These are phyloP conservation scores for Leucosticte australis DNA, from an alignment of 2,113 vertebrate genomes.

Conservation along the genomic window DNA sequence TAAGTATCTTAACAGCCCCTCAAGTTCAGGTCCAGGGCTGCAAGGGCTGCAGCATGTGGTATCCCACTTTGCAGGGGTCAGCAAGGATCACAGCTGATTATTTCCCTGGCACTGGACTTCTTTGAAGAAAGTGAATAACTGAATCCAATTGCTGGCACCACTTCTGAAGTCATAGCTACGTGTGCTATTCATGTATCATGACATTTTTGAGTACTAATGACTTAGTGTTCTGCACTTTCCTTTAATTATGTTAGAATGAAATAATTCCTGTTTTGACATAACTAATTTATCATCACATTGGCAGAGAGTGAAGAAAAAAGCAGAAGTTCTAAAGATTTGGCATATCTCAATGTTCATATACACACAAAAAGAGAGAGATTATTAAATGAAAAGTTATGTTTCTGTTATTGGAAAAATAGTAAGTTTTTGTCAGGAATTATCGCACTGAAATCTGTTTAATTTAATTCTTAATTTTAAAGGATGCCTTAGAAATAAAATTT, in stretches of 20 bases:
- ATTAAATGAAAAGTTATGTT: background rate
- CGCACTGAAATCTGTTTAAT: background rate
- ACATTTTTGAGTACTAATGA: background rate
- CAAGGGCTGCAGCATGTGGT: accelerated
- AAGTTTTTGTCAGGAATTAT: background rate
- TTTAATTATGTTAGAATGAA: background rate
- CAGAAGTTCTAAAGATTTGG: background rate
- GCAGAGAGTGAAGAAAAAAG: background rate
- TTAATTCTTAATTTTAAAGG: background rate
- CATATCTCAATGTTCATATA: background rate
- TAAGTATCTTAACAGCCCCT: background rate
- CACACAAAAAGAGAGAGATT: background rate
- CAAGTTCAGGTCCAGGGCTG: background rate
- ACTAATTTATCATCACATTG: background rate
- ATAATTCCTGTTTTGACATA: background rate
- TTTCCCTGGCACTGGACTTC: background rate
- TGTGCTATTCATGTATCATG: background rate
- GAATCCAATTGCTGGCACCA: background rate
- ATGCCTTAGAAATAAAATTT: slow-evolving; percentile 14
- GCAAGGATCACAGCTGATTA: background rate
- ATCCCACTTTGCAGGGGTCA: background rate
- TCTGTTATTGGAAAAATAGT: background rate
- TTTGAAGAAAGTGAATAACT: background rate
- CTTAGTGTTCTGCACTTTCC: background rate
- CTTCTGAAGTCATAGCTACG: background rate